Evolutionary conservation across 2,113 vertebrate genomes (phyloP), one percentile per base, ranked within the genome.

Genomic region (Phrynosoma blainvillii): DNA sequence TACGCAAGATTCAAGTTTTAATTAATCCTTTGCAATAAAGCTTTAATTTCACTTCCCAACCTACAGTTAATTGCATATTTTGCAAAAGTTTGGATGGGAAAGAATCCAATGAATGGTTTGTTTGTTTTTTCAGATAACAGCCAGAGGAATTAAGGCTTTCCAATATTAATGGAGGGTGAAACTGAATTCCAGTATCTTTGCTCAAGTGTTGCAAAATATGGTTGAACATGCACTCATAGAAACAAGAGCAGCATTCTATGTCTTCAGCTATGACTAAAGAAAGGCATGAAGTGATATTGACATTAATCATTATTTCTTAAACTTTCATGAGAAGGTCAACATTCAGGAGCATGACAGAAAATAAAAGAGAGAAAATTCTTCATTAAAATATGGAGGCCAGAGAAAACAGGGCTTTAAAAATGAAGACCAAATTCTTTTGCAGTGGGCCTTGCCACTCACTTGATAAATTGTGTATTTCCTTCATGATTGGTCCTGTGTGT

Each of bases 1-100:
- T 82, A 32, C 16, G 16, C n/a, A 74, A 87, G 36, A 75, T 21
- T 70, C 13, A 68, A 21, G 23, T 23, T 12, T 16, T 11, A 1
- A 0, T 52, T 54, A 71, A 74, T 36, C n/a, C 78, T 75, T 8
- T 3, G 79, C 62, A 90, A 81, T 90, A 78, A 84, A 77, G 65
- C 83, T 71, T 85, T 88, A 92, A 79, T 5, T 10, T 18, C 56
- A 52, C 1, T 79, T 66, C 87, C 32, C 88, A 92, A 52, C 20
- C 71, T 70, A 0, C 0, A 91, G 65, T 27, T 86, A 47, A 42
- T 27, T 85, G 14, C 42, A 62, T 70, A 82, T 36, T 62, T 18
- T 85, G 79, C 90, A 8, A 82, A 5, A 23, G 65, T 0, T 54
- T 74, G 65, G 88, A 75, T 0, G 9, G 70, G 14, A 89, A 91